Evolutionary conservation across 2,797 vertebrate genomes (phyloP).

Genomic region (Gambelia wislizenii): DNA sequence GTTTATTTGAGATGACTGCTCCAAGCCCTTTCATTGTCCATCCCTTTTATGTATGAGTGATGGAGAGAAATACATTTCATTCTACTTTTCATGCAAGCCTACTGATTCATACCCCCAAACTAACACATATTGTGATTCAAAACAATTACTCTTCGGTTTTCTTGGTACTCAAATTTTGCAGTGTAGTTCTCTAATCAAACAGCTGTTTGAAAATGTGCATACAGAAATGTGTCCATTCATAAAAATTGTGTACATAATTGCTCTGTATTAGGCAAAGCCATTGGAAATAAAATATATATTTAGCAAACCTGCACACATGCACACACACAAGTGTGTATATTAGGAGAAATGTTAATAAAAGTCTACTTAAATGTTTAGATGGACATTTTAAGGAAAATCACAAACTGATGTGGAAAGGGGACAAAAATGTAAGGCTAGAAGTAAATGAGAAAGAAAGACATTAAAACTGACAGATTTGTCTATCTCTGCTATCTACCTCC

Average conservation of each 20-base stretch:
- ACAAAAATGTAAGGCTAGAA: neutral
- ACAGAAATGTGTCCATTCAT: neutral
- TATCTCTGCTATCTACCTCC: neutral
- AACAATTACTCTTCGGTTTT: neutral
- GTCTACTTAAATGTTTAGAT: neutral
- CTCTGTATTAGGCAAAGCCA: neutral
- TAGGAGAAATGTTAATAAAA: neutral
- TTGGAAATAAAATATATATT: neutral
- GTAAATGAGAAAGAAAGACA: neutral
- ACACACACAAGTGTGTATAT: neutral
- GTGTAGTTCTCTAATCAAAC: neutral
- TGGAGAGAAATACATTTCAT: neutral
- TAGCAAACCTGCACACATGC: no score
- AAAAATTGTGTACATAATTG: neutral
- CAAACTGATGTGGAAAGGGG: neutral
- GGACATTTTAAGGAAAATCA: neutral
- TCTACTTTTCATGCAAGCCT: neutral
- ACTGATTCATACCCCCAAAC: neutral
- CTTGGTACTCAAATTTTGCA: neutral
- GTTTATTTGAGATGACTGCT: neutral
- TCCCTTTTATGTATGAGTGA: neutral
- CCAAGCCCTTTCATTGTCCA: neutral
- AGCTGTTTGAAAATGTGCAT: neutral
- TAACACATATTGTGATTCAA: neutral
- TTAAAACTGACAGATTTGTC: neutral